A percentile compares a stretch with the other conserved stretches of the same genome.
Conservation (phyloP, 2,113 vertebrate species). For the Carassius auratus region DNA sequence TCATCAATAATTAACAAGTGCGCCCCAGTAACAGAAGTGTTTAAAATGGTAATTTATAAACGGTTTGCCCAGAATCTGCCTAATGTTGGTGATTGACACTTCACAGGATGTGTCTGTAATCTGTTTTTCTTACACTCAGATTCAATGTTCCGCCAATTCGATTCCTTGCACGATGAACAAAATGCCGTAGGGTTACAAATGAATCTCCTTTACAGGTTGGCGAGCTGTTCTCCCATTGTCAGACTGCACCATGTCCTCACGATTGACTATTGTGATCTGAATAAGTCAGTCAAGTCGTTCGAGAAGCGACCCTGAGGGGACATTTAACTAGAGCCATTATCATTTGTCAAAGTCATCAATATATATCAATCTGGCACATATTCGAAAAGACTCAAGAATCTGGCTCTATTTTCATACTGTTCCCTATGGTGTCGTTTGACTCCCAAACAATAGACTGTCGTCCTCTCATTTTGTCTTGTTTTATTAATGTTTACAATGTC, state of each 20-base stretch:
- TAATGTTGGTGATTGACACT: conserved; percentile 52
- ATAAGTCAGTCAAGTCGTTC: not conserved
- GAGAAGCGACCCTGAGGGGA: not conserved
- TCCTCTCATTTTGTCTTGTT: not conserved
- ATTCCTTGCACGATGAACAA: not conserved
- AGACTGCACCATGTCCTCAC: not conserved
- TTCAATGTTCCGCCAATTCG: conserved; percentile 23
- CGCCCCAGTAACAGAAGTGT: conserved; percentile 64
- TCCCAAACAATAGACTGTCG: not conserved
- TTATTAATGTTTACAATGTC: not conserved
- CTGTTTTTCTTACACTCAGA: conserved; percentile 27
- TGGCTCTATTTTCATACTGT: not conserved
- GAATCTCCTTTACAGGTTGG: not conserved
- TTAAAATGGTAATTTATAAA: conserved; percentile 64
- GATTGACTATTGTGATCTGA: not conserved
- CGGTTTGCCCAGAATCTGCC: conserved; percentile 43
- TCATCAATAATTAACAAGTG: conserved; percentile 70
- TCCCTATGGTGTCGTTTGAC: not conserved
- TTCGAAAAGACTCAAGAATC: conserved; percentile 5
- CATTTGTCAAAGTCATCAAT: conserved; percentile 23
- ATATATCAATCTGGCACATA: conserved; percentile 1
- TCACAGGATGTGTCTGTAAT: conserved; percentile 59
- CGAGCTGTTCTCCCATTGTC: not conserved
- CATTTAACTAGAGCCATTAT: not conserved
- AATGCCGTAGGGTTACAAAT: conserved; percentile 12